Evolutionary conservation across 2,888 invertebrate genomes (phyloP).

Genomic region (Drosophila stalkeri): DNA sequence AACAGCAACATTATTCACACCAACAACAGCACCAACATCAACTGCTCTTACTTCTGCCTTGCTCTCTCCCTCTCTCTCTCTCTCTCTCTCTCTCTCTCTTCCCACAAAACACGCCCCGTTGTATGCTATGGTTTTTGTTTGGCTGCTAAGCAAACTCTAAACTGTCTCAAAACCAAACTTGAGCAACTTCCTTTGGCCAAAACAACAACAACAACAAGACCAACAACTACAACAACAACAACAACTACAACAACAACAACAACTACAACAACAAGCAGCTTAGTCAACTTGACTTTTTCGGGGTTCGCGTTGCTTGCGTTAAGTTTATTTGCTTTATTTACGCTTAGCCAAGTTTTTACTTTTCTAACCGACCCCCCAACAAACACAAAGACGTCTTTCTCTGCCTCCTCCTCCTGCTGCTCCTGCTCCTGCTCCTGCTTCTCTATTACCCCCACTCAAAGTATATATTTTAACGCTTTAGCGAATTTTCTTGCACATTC

Average conservation of each 20-base stretch:
- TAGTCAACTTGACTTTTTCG: conserved; percentile 59
- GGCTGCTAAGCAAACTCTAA: conserved; percentile 71
- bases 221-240: background rate
- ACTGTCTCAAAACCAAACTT: conserved; percentile 66
- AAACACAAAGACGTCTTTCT: background rate
- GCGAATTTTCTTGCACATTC: conserved; percentile 49
- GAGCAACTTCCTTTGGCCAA: conserved; percentile 67
- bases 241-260: conserved; percentile 4
- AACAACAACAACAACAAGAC: conserved; percentile 17
- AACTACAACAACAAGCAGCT: conserved; percentile 30
- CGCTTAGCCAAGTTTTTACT: conserved; percentile 71
- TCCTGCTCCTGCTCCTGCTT: too few relatives aligned
- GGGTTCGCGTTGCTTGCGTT: conserved; percentile 42
- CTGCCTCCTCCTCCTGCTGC: background rate
- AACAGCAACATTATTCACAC: conserved; percentile 78
- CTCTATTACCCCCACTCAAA: conserved; percentile 10
- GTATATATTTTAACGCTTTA: conserved; percentile 75
- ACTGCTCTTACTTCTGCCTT: conserved; percentile 16
- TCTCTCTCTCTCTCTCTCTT: background rate
- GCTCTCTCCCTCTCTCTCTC: background rate
- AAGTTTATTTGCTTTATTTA: conserved; percentile 79
- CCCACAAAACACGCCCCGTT: conserved; percentile 40
- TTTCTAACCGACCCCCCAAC: conserved; percentile 18
- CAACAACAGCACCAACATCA: conserved; percentile 58
- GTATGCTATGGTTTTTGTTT: conserved; percentile 53